A percentile compares a stretch with the other conserved stretches of the same genome.
Evolutionary conservation across 2,797 vertebrate genomes (phyloP).

Genomic region (Cryptoprocta ferox): DNA sequence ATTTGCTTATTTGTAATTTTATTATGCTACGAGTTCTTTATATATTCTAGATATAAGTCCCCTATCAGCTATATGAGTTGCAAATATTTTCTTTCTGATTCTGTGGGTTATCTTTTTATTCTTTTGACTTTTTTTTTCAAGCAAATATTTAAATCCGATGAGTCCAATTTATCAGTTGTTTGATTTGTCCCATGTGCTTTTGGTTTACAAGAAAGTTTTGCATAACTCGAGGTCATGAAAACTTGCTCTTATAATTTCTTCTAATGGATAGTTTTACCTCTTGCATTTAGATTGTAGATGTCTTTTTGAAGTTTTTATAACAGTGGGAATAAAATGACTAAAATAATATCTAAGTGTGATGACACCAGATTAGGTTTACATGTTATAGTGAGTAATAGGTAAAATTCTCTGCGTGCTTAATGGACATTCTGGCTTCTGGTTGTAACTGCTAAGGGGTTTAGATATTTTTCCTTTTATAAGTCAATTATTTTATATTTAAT

Average conservation of each 20-base stretch:
- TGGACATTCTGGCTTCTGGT: background rate
- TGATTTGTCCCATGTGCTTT: background rate
- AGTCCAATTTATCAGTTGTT: background rate
- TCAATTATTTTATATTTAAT: background rate
- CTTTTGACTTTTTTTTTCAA: background rate
- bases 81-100: background rate
- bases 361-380: background rate
- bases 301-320: slow-evolving; percentile 38
- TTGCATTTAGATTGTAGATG: background rate
- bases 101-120: background rate
- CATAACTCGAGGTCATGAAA: background rate
- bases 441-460: background rate
- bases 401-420: background rate
- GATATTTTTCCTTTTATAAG: background rate
- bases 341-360: background rate
- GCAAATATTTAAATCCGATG: background rate
- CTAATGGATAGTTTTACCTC: background rate
- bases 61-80: background rate
- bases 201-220: background rate
- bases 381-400: background rate
- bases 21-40: background rate
- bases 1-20: background rate
- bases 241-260: background rate
- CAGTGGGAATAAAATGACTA: background rate
- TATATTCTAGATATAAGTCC: background rate